A percentile compares a stretch with the other conserved stretches of the same genome.
These are phyloP conservation scores for Numenius arquata DNA, from an alignment of 2,113 vertebrate species.

Conservation along the genomic window DNA sequence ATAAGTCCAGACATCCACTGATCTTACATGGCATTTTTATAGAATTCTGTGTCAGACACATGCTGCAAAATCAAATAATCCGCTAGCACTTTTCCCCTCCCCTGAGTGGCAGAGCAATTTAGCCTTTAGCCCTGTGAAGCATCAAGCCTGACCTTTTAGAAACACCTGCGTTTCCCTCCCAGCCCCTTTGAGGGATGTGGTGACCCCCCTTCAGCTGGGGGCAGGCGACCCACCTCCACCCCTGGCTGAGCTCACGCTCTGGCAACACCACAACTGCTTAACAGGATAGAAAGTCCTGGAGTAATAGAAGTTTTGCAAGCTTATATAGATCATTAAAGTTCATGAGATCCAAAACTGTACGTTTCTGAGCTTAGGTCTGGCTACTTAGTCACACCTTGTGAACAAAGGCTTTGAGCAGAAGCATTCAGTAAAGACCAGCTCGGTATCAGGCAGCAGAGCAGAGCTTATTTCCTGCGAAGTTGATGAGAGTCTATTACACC, in stretches of 20 bases:
- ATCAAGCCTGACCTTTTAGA: constrained; percentile 61
- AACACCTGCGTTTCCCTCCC: neutral
- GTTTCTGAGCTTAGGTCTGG: constrained; percentile 29
- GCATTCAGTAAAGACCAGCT: neutral
- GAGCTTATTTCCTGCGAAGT: constrained; percentile 32
- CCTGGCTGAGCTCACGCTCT: neutral
- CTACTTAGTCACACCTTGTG: constrained; percentile 34
- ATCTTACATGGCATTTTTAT: constrained; percentile 38
- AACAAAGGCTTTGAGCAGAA: constrained; percentile 48
- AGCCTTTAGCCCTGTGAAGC: constrained; percentile 22
- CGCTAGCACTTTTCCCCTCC: neutral
- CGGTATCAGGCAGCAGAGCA: neutral
- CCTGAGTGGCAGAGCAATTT: neutral
- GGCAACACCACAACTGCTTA: neutral
- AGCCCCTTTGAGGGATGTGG: neutral
- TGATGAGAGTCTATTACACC: constrained; percentile 44
- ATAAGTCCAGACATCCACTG: constrained; percentile 43
- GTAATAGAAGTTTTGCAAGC: neutral
- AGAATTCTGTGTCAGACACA: constrained; percentile 53
- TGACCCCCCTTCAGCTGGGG: neutral
- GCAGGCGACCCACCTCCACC: neutral
- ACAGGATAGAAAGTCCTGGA: neutral
- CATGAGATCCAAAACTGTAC: neutral
- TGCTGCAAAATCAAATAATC: constrained; percentile 23
- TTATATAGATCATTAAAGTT: constrained; percentile 24